Evolutionary conservation across 2,888 invertebrate genomes (phyloP).

Genomic region (Drosophila longiperda): DNA sequence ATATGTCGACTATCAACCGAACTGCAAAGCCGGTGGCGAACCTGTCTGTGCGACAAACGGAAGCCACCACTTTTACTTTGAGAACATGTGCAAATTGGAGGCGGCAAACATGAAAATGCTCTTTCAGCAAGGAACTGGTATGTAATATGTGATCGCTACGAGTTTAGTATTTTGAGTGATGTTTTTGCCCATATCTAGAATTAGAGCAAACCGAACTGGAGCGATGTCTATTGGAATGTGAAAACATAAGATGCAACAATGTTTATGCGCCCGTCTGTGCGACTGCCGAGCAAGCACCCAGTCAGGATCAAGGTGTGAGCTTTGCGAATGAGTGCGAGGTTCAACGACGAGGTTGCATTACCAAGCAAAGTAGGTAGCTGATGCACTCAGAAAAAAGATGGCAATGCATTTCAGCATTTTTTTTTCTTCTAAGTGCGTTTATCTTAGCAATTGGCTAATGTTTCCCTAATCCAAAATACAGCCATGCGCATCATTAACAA

Average conservation of each 20-base stretch:
- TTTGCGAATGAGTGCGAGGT: slow-evolving; percentile 64
- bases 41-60: slow-evolving; percentile 68
- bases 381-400: background rate
- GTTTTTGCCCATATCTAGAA: slow-evolving; percentile 29
- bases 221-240: slow-evolving; percentile 51
- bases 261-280: slow-evolving; percentile 56
- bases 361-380: slow-evolving; percentile 47
- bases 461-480: background rate
- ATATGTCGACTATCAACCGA: slow-evolving; percentile 65
- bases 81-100: slow-evolving; percentile 64
- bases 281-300: slow-evolving; percentile 11
- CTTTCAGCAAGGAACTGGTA: slow-evolving; percentile 63
- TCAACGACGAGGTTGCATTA: slow-evolving; percentile 49
- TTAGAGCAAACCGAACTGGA: slow-evolving; percentile 59
- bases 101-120: slow-evolving; percentile 58
- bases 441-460: background rate
- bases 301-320: slow-evolving; percentile 29
- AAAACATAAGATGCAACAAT: slow-evolving; percentile 42
- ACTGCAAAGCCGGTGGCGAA: slow-evolving; percentile 48
- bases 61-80: slow-evolving; percentile 51
- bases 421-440: background rate
- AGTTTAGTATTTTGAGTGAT: background rate
- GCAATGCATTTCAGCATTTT: background rate
- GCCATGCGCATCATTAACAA: slow-evolving; percentile 47
- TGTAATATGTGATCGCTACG: slow-evolving; percentile 7